Evolutionary conservation across 2,888 invertebrate species (phyloP), one percentile per base, ranked within the genome.

Genomic region (Stenodera caucasica): DNA sequence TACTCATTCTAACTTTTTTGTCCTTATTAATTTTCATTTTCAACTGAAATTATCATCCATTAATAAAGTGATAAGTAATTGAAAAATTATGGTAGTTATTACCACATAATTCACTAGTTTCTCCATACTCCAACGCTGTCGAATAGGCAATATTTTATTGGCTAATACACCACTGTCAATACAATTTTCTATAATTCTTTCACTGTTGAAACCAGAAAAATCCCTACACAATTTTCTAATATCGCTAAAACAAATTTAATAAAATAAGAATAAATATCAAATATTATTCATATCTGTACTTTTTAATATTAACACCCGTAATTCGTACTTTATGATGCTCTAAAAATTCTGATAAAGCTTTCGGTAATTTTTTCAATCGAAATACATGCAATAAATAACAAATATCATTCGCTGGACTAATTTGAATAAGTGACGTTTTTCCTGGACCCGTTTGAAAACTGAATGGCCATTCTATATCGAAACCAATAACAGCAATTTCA

Each of bases 391-490:
- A 82, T 2, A 88, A 72, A 73, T 85, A 84, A 70, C 87, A 88
- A 50, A 82, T 77, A 14, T 84, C 81, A 8, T 84, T 77, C 70
- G 85, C 84, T 2, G 84, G 79, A 71, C 87, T 86, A 52, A 88
- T 81, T 77, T 88, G 88, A 52, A 86, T 85, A 2, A 88, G 80
- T 0, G 88, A 83, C 0, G 85, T 83, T 77, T 84, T 86, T 2
- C 84, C 86, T 21, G 84, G 78, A 4, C 86, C 86, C 0, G 84
- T 84, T 77, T 84, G 79, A 70, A 83, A 87, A 58, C 78, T 82
- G 70, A 87, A 87, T 5, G 87, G 86, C 88, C 88, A 88, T 74
- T 88, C 88, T 76, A 87, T 80, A 72, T 88, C 88, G 71, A 88
- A 88, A 4, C 88, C 87, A 63, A 88, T 75, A 4, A 85, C 82